These are phyloP conservation scores for Hylyphantes graminicola DNA, from an alignment of 1,140 invertebrate species.

Conservation along the genomic window DNA sequence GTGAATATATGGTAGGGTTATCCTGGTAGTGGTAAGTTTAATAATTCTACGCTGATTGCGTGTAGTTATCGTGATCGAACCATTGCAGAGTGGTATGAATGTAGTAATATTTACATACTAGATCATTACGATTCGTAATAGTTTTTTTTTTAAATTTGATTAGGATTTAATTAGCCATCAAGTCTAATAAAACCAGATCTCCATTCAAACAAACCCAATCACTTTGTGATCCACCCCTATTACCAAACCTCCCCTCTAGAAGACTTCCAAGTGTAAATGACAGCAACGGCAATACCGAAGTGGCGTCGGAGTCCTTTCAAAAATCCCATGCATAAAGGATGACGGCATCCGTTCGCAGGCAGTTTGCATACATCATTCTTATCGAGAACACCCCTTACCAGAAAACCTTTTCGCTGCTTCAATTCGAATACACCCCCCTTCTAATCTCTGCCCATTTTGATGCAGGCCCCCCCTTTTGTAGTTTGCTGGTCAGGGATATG, in stretches of 20 bases:
- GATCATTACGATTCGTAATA: too few species aligned
- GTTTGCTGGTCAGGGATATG: conserved; percentile 3
- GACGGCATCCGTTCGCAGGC: conserved; percentile 43
- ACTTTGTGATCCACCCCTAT: conserved; percentile 10
- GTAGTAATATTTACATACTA: too few species aligned
- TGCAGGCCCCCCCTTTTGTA: not conserved
- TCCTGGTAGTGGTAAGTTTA: too few species aligned
- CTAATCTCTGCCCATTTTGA: conserved; percentile 48
- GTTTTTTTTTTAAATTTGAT: too few species aligned
- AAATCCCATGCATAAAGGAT: conserved; percentile 56
- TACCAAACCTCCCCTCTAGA: not conserved
- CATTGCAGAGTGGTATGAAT: too few species aligned
- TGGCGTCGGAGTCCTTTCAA: conserved; percentile 38
- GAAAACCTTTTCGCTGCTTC: not conserved
- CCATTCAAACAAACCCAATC: conserved; percentile 10
- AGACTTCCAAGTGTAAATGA: conserved; percentile 31
- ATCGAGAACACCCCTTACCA: conserved; percentile 27
- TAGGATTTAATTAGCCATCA: too few species aligned
- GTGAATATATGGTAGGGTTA: too few species aligned
- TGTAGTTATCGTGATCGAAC: too few species aligned
- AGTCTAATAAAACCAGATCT: too few species aligned
- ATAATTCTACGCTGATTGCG: too few species aligned
- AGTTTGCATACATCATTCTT: conserved; percentile 57
- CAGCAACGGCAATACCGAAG: conserved; percentile 13
- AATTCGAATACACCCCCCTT: conserved; percentile 7